Base-by-base conservation (phyloP, 2,797 vertebrate genomes). In the Adelosebastes latens region DNA sequence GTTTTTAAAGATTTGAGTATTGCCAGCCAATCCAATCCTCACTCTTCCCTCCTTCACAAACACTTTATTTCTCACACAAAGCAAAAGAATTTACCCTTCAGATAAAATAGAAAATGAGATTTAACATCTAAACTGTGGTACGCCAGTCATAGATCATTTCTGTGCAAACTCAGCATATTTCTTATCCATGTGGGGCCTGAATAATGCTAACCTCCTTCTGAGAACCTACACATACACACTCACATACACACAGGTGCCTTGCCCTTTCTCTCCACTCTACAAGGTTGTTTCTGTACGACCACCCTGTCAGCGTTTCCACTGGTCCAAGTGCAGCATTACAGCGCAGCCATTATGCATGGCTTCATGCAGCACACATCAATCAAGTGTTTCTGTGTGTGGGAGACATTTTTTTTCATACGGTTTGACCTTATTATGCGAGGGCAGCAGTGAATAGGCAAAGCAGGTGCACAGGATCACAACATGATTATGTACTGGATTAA, bases 161-260 rank as follows among this genome's bases (percentile, higher is more conserved):
- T 71, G 34, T 73, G 70, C 80, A 22, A 53, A 61, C 74, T 87
- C 85, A 82, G 87, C 83, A 82, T 27, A 81, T 85, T 88, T 86
- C 39, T 53, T 65, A 71, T 82, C 74, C 61, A 53, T 52, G 25
- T 61, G 49, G 61, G 53, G 53, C 39, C 34, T 78, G 58, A 88
- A 77, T 84, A 82, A 79, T 77, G 42, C 52, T 89, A 84, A 84
- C 83, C 82, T 81, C 52, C 29, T 58, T 53, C 52, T 76, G n/a
- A n/a, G 58, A 91, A 84, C 85, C 46, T 66, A 49, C 64, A 69
- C 25, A 34, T 36, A 58, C 27, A 79, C 8, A 72, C 67, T 31
- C 46, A 75, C 10, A 69, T 24, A 49, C 62, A 68, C 34, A 46
- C 46, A 80, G 77, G 80, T 78, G 22, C 75, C n/a, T 74, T 49